These are phyloP conservation scores for Leptopilina syphax DNA, from an alignment of 2,888 invertebrate genomes.

Conservation along the genomic window DNA sequence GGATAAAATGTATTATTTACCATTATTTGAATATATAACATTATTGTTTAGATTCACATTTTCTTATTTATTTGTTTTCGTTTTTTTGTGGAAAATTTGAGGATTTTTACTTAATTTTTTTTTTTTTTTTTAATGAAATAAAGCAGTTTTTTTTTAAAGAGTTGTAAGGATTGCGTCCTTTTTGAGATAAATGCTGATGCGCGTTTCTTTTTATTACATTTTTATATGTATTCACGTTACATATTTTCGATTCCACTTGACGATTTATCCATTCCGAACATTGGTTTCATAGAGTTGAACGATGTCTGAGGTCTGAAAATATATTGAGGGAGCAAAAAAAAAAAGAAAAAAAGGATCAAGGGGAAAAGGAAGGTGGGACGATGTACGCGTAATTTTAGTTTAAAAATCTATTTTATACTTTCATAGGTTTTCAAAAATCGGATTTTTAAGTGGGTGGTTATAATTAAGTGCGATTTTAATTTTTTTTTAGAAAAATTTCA, in stretches of 20 bases:
- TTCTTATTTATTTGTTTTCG: background rate
- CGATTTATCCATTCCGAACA: conserved; percentile 23
- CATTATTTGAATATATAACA: too few relatives aligned
- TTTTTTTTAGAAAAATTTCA: too few relatives aligned
- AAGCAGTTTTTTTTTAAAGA: background rate
- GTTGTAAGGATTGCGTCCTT: background rate
- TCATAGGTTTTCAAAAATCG: background rate
- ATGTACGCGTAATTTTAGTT: conserved; percentile 6
- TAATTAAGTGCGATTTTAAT: background rate
- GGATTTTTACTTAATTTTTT: background rate
- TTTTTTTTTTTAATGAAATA: conserved; percentile 15
- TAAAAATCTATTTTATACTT: background rate
- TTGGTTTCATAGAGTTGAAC: conserved; percentile 25
- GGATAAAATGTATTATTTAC: background rate
- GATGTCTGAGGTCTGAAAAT: conserved; percentile 40
- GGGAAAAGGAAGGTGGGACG: conserved; percentile 27
- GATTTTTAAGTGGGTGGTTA: too few relatives aligned
- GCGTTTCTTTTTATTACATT: conserved; percentile 29
- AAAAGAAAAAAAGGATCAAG: conserved; percentile 25
- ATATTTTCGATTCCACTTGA: conserved; percentile 20
- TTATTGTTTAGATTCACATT: too few relatives aligned
- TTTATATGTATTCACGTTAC: conserved; percentile 6
- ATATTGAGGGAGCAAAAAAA: conserved; percentile 44
- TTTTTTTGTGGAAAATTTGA: background rate
- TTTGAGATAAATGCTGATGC: background rate